Evolutionary conservation across 1,140 invertebrate genomes (phyloP), one percentile per base, ranked within the genome.

Genomic region (Orchesella cincta): DNA sequence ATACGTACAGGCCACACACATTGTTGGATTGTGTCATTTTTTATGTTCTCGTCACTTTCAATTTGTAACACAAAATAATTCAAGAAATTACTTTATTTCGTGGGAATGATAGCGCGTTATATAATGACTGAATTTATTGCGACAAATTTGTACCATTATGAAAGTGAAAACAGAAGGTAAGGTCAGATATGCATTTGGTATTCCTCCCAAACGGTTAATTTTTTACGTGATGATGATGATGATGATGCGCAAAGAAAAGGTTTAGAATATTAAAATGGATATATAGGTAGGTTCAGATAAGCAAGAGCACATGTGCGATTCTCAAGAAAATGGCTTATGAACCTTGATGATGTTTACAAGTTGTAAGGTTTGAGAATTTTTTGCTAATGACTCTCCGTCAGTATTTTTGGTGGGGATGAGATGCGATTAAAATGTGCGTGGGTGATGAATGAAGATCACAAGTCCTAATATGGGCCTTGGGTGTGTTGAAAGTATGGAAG

Each of bases 391-490:
- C 39, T 46, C 18, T 8, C 5, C 5, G 39, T 8, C 39, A 46
- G 39, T 46, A 46, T 46, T 57, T 23, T 8, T 57, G 8, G 12
- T 57, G 8, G n/a, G 54, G 3, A 57, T 5, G 26, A 26, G 54
- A 57, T 77, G 39, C 35, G 39, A 51, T 73, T 72, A 67, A 67
- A 67, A 33, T 31, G 36, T 73, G 71, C 26, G 70, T 46, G 72
- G 76, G 76, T 70, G 76, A 73, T 72, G 70, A 77, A 77, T 73
- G 76, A 77, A 77, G 76, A 77, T 54, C 76, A 73, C 46, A 26
- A 5, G n/a, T 1, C 76, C 71, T 26, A 77, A 77, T 77, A 73
- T 62, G 76, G 76, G 1, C 29, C 57, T 34, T 52, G 70, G n/a
- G 76, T 67, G 76, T 77, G 76, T 72, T 46, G 23, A 57, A 57